Conservation (phyloP, 1,140 invertebrate genomes). For the Dendroctonus ponderosae region DNA sequence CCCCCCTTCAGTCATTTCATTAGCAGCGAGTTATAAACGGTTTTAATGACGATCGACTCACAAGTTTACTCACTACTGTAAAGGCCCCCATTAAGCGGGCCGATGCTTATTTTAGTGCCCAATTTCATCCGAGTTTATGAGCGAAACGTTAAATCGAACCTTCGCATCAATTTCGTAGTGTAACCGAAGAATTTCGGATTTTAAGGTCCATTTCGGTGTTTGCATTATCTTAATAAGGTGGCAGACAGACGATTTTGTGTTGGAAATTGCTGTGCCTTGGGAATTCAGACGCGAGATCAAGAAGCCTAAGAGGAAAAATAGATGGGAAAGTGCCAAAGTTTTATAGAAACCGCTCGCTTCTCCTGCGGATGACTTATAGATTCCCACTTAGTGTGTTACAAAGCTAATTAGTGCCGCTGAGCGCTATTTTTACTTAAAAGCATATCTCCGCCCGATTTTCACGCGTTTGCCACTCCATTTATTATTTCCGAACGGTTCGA, state of each 20-base stretch:
- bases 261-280: too few species aligned
- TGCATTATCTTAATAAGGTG: too few species aligned
- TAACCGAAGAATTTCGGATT: background rate
- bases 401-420: constrained; percentile 31
- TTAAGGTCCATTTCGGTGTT: too few species aligned
- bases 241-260: too few species aligned
- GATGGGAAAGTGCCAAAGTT: too few species aligned
- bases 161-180: constrained; percentile 2
- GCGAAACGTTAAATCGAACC: constrained; percentile 11
- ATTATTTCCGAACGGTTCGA: background rate
- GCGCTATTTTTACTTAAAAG: constrained; percentile 35
- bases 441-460: constrained; percentile 30
- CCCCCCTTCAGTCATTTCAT: constrained; percentile 3
- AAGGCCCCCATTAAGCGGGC: constrained; percentile 6
- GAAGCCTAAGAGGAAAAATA: too few species aligned
- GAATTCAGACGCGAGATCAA: too few species aligned
- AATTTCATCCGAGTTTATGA: constrained; percentile 12
- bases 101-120: constrained; percentile 13
- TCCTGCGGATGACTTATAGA: constrained; percentile 7
- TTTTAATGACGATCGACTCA: constrained; percentile 2
- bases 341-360: too few species aligned
- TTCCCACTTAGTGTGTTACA: constrained; percentile 11
- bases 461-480: constrained; percentile 21
- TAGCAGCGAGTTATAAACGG: constrained; percentile 1
- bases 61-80: constrained; percentile 13